Conservation (phyloP, 2,797 vertebrate species). For the Sandelia bainsii region DNA sequence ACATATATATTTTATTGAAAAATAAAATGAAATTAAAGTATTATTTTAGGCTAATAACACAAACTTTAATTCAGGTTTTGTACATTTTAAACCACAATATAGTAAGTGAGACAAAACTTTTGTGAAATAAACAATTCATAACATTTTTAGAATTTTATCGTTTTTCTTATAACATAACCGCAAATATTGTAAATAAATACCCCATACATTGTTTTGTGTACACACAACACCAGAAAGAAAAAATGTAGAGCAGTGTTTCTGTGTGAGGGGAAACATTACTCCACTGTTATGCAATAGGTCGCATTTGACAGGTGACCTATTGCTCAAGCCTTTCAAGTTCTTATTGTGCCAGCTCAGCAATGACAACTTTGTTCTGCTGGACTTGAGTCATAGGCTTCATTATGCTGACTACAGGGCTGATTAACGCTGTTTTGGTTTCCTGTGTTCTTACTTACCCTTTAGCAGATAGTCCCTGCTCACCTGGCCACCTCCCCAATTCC, state of each 20-base stretch:
- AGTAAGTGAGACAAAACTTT: no score
- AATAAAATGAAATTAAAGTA: not conserved
- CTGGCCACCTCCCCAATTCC: constrained; percentile 96
- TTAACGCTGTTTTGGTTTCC: not conserved
- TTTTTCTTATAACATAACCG: not conserved
- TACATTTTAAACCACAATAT: no score
- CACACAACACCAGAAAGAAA: not conserved
- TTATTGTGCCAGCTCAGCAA: constrained; percentile 3
- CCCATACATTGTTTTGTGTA: constrained; percentile 6
- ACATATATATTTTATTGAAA: not conserved
- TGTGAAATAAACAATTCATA: no score
- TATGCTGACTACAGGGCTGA: not conserved
- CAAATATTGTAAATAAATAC: no score
- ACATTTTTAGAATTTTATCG: not conserved
- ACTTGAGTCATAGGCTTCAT: constrained; percentile 1
- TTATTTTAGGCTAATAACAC: not conserved
- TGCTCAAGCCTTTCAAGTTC: constrained; percentile 7
- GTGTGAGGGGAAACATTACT: constrained; percentile 8
- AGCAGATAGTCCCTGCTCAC: constrained; percentile 94
- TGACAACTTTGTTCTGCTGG: constrained; percentile 11
- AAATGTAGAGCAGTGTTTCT: not conserved
- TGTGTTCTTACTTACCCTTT: constrained; percentile 11
- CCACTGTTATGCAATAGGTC: constrained; percentile 13
- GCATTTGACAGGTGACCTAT: constrained; percentile 27
- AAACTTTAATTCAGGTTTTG: no score